A percentile compares a stretch with the other conserved stretches of the same genome.
Conservation (phyloP, 2,888 invertebrate genomes). For the Antheraea assamensis region DNA sequence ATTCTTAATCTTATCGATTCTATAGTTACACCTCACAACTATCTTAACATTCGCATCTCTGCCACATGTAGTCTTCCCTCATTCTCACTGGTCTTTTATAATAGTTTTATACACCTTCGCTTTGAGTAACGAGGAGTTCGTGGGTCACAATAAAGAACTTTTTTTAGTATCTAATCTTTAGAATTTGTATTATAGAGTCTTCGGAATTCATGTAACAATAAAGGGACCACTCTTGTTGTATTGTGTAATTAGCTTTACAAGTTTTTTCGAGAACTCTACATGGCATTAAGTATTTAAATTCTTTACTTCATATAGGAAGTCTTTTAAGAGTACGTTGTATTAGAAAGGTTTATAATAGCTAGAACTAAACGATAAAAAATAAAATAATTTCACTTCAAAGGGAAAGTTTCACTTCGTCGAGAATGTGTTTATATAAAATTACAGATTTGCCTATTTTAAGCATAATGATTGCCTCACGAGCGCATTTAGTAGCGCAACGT, state of each 20-base stretch:
- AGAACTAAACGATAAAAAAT: neutral
- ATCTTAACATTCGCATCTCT: too few relatives aligned
- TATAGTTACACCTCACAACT: too few relatives aligned
- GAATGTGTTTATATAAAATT: conserved; percentile 24
- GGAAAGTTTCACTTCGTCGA: neutral
- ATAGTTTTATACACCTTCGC: too few relatives aligned
- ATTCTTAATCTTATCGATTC: too few relatives aligned
- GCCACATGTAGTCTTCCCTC: too few relatives aligned
- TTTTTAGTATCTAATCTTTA: too few relatives aligned
- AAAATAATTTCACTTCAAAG: neutral
- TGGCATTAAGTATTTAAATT: neutral
- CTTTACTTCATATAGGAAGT: neutral
- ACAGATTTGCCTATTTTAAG: conserved; percentile 36
- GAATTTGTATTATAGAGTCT: too few relatives aligned
- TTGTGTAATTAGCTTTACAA: neutral
- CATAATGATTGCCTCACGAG: conserved; percentile 49
- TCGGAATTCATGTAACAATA: too few relatives aligned
- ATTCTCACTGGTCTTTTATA: too few relatives aligned
- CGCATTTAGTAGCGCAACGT: conserved; percentile 48
- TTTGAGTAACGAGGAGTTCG: too few relatives aligned
- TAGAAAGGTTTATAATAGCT: neutral
- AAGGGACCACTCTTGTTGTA: neutral
- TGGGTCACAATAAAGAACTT: too few relatives aligned
- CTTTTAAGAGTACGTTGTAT: neutral
- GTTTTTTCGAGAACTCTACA: neutral